Conservation (phyloP, 92 coral and sea anemone species). For the Actinernus sp. region DNA sequence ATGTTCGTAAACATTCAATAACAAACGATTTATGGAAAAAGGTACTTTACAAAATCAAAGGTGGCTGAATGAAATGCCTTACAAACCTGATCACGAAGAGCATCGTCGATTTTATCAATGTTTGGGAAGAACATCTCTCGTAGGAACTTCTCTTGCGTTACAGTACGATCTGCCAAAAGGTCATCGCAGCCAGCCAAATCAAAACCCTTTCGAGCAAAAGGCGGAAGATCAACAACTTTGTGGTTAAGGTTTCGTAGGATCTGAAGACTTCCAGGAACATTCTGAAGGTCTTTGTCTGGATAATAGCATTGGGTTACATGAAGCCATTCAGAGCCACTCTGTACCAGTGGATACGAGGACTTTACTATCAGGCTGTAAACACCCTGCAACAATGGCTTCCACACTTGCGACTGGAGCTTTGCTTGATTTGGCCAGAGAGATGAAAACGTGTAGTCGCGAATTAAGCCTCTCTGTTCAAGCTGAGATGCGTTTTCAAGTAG, state of each 20-base stretch:
- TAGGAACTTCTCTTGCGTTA: constrained; percentile 73
- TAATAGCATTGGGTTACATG: constrained; percentile 60
- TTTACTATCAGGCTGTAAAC: constrained; percentile 67
- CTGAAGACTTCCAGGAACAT: constrained; percentile 58
- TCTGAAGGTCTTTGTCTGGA: constrained; percentile 71
- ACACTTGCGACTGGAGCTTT: constrained; percentile 73
- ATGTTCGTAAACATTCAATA: too few relatives aligned
- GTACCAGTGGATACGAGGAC: constrained; percentile 64
- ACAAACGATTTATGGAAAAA: too few relatives aligned
- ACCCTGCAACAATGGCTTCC: constrained; percentile 76
- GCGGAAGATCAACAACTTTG: constrained; percentile 79
- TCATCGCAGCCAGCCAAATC: constrained; percentile 51
- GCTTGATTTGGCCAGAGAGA: constrained; percentile 86
- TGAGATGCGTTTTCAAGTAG: constrained; percentile 70
- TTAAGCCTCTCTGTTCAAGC: constrained; percentile 65
- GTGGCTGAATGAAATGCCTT: too few relatives aligned
- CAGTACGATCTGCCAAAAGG: constrained; percentile 48
- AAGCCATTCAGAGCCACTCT: constrained; percentile 80
- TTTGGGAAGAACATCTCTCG: constrained; percentile 72
- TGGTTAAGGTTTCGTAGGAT: constrained; percentile 68
- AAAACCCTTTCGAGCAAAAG: constrained; percentile 57
- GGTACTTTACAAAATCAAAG: too few relatives aligned
- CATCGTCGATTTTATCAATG: constrained; percentile 48
- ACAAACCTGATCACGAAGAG: constrained; percentile 67
- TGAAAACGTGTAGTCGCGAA: constrained; percentile 59